Base-by-base conservation (phyloP, 1,140 invertebrate species). In the Leptopilina clavipes region DNA sequence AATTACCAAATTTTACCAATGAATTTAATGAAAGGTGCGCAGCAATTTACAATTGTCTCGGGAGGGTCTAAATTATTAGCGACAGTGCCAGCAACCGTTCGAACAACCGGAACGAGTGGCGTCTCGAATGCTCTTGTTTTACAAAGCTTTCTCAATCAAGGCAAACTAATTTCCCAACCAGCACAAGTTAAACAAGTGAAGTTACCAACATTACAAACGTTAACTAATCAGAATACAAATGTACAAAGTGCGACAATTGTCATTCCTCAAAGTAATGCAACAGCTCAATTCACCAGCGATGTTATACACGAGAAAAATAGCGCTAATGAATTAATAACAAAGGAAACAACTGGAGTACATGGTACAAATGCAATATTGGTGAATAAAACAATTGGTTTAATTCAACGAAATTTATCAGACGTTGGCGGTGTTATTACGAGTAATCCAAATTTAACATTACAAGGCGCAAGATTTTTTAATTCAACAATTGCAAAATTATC, bases 41-140 rank as follows among this genome's bases (percentile, higher is more conserved):
- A 94, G 77, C 93, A 94, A 76, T 94, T 94, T 70, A 93, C 93
- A 0, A 94, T 95, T 59, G 93, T 95, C 0, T 94, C 93, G 56
- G 93, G 93, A 12, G 92, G 92, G 0, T 93, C 93, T 5, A 94
- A 94, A 83, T 88, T 94, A 18, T 86, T 94, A 8, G 92, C 93
- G 5, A 93, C 93, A 0, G 90, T 93, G 1, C 92, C 93, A 0
- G 92, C 93, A 19, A 91, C 93, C 14, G 90, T 92, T 0, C 89
- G 92, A 17, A 79, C 85, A 1, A 71, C 84, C 3, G 82, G 85
- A 0, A 81, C 79, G 8, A 81, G 83, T 3, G 83, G 84, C 0
- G 86, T 89, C 12, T 84, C 90, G 0, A 92, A 92, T 75, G 87
- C 92, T 48, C 82, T 93, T 0, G 87, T 93, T 0, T 89, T 93